Evolutionary conservation across 2,113 vertebrate genomes (phyloP).

Genomic region (Carollia perspicillata): DNA sequence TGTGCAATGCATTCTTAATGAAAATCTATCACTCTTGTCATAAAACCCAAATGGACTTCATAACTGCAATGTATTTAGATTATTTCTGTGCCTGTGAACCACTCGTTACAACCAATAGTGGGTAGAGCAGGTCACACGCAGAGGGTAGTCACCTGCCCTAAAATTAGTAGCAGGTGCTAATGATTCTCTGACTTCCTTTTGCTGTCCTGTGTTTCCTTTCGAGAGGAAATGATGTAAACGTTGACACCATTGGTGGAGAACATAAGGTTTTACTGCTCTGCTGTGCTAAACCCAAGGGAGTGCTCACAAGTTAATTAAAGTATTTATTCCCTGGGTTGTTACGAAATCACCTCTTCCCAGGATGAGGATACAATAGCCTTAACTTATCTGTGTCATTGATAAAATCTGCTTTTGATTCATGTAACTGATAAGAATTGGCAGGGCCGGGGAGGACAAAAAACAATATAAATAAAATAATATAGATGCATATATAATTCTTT

Average conservation of each 20-base stretch:
- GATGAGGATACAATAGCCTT: not conserved
- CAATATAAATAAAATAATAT: not conserved
- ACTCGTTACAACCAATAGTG: not conserved
- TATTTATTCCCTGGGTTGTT: not conserved
- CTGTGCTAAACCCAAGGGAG: not conserved
- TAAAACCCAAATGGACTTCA: not conserved
- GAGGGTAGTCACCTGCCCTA: not conserved
- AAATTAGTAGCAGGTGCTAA: not conserved
- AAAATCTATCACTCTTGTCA: not conserved
- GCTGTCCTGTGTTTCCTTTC: not conserved
- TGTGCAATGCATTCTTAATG: not conserved
- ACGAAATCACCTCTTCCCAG: not conserved
- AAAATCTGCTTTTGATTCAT: not conserved
- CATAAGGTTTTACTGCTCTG: not conserved
- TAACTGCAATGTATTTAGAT: not conserved
- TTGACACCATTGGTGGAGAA: not conserved
- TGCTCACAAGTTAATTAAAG: slow-evolving; percentile 25
- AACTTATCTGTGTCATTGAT: not conserved
- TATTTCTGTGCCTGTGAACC: not conserved
- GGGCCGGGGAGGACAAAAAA: not conserved
- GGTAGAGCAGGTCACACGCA: not conserved
- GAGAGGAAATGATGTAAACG: not conserved
- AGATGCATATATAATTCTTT: not conserved
- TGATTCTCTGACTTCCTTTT: not conserved
- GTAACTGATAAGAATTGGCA: not conserved